Conservation (phyloP, 2,113 vertebrate genomes). For the Psammodynastes pulverulentus region DNA sequence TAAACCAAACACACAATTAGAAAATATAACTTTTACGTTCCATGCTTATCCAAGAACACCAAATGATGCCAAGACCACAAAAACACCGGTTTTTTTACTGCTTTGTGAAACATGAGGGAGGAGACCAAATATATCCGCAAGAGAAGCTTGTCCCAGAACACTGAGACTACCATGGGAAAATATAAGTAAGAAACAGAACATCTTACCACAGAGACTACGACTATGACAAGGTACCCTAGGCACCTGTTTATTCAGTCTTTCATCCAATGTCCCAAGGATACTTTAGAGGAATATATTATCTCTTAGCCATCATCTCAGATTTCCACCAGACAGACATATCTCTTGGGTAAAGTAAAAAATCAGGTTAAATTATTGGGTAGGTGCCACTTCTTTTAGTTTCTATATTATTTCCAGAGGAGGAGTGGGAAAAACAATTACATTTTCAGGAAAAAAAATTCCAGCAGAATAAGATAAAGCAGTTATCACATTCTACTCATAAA, state of each 20-base stretch:
- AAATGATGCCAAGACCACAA: not conserved
- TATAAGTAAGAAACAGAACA: not conserved
- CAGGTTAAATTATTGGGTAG: not conserved
- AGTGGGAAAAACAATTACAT: not conserved
- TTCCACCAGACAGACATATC: not conserved
- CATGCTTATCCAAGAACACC: not conserved
- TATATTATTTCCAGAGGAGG: not conserved
- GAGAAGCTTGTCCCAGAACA: not conserved
- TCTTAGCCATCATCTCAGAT: not conserved
- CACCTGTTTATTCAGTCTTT: not conserved
- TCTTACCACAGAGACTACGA: not conserved
- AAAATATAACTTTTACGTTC: not conserved
- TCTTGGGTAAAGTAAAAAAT: not conserved
- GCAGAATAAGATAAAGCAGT: no score
- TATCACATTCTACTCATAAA: not conserved
- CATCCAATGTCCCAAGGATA: not conserved
- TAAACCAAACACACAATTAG: not conserved
- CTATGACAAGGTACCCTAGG: not conserved
- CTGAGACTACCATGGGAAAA: not conserved
- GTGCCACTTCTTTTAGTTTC: not conserved
- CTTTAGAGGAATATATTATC: not conserved
- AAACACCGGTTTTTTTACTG: not conserved
- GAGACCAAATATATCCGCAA: not conserved
- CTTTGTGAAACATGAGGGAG: not conserved
- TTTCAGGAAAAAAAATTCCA: conserved; percentile 8